These are phyloP conservation scores for Micrastur ruficollis DNA, from an alignment of 2,797 vertebrate genomes.

Conservation along the genomic window DNA sequence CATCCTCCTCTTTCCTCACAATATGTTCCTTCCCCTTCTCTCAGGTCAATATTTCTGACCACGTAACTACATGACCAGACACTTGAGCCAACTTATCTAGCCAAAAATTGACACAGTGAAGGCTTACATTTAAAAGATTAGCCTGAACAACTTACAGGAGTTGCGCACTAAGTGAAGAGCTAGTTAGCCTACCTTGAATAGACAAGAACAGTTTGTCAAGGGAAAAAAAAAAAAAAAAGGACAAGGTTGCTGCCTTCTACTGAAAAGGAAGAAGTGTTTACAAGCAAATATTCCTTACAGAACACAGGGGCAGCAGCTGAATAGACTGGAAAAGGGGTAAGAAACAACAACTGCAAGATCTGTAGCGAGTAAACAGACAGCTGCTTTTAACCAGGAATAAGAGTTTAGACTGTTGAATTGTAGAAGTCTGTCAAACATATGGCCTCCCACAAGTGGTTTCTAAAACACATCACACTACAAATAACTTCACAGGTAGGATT, in stretches of 20 bases:
- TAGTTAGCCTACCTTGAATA: background rate
- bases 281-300: background rate
- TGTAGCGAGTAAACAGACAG: rapidly evolving
- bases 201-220: background rate
- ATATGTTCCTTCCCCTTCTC: background rate
- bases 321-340: rapidly evolving
- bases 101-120: background rate
- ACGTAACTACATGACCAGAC: no score
- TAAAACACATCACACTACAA: background rate
- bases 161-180: background rate
- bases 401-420: background rate
- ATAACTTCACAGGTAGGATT: background rate
- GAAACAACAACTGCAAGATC: background rate
- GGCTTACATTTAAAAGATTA: background rate
- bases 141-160: background rate
- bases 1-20: background rate
- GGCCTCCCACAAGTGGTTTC: background rate
- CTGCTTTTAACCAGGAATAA: background rate
- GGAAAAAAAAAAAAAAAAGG: background rate
- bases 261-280: background rate
- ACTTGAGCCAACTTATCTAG: background rate
- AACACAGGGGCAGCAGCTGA: background rate
- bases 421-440: rapidly evolving
- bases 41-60: background rate
- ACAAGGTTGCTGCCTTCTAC: background rate